Conservation (phyloP, 2,113 vertebrate genomes). For the Tonatia bakeri region DNA sequence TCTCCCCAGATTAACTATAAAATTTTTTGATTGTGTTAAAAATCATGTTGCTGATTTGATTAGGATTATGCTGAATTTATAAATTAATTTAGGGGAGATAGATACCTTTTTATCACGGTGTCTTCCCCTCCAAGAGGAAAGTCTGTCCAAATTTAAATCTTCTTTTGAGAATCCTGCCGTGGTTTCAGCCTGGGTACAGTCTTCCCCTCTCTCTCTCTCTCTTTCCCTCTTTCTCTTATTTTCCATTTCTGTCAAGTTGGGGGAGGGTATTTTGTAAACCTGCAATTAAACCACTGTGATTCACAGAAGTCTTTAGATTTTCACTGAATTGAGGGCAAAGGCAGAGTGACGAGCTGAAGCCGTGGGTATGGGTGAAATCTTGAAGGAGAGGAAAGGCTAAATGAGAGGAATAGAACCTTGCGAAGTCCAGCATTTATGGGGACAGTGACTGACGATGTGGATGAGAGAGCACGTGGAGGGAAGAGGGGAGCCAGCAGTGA, state of each 20-base stretch:
- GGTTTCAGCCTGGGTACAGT: conserved; percentile 18
- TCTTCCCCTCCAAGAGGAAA: not conserved
- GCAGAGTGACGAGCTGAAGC: conserved; percentile 26
- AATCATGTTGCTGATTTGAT: not conserved
- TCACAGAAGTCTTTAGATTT: conserved; percentile 54
- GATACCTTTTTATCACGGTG: not conserved
- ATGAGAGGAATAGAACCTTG: not conserved
- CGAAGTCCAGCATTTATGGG: not conserved
- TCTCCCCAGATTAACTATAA: not conserved
- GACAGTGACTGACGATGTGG: not conserved
- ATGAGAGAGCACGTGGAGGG: not conserved
- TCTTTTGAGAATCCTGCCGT: conserved; percentile 6
- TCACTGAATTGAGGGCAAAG: conserved; percentile 42
- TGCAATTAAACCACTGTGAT: conserved; percentile 57
- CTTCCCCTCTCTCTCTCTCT: conserved; percentile 44
- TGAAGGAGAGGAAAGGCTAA: conserved; percentile 36
- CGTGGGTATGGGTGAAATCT: conserved; percentile 54
- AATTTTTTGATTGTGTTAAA: not conserved
- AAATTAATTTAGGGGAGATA: not conserved
- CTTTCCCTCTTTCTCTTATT: not conserved
- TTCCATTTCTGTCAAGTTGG: conserved; percentile 64
- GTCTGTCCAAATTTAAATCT: conserved; percentile 39
- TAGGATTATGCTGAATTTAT: not conserved
- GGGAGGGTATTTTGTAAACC: conserved; percentile 60
- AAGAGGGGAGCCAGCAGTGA: not conserved